Conservation (phyloP, 2,797 vertebrate genomes). For the Leptodactylus fallax region DNA sequence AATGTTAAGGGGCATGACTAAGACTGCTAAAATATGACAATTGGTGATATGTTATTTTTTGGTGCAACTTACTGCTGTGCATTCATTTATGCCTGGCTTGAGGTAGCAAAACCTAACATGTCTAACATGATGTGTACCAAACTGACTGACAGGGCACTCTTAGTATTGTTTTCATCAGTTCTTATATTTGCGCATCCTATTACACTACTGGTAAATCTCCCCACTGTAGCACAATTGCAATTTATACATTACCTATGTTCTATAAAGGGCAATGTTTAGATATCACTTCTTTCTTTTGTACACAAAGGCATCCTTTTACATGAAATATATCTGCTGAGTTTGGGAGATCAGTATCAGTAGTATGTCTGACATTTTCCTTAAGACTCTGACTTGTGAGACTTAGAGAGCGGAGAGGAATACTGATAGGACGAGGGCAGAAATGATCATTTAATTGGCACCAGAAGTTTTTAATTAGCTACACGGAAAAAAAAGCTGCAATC, state of each 20-base stretch:
- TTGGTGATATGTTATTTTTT: too few relatives aligned
- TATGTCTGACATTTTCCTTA: conserved; percentile 50
- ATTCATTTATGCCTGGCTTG: too few relatives aligned
- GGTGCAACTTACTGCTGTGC: too few relatives aligned
- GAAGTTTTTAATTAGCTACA: conserved; percentile 61
- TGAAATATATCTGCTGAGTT: neutral
- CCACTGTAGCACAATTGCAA: neutral
- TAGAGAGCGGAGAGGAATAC: conserved; percentile 52
- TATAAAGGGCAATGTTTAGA: conserved; percentile 28
- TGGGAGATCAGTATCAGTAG: neutral
- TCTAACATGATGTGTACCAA: too few relatives aligned
- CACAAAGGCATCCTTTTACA: neutral
- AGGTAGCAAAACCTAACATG: too few relatives aligned
- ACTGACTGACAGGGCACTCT: neutral
- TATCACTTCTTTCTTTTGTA: neutral
- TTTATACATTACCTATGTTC: conserved; percentile 11
- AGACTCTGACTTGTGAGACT: conserved; percentile 53
- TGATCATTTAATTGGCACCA: conserved; percentile 59
- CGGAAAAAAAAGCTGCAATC: conserved; percentile 12
- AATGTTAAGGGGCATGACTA: too few relatives aligned
- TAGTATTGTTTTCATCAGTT: neutral
- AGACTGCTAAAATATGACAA: too few relatives aligned
- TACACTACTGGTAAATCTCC: neutral
- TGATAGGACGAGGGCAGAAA: conserved; percentile 39
- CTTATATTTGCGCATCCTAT: neutral